Evolutionary conservation across 2,888 invertebrate genomes (phyloP).

Genomic region (Harpagoxenus sublaevis): DNA sequence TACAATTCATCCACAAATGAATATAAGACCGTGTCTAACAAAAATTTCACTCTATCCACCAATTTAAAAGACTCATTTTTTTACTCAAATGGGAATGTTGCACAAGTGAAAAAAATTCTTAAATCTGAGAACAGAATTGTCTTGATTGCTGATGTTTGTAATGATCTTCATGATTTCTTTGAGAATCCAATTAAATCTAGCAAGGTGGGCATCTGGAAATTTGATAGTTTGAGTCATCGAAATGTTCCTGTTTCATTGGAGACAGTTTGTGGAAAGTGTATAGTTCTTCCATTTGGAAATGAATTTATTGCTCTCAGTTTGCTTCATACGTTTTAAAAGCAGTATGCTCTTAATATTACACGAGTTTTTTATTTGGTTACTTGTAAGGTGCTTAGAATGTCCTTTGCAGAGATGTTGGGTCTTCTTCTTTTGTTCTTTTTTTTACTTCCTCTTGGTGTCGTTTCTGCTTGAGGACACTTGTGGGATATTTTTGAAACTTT

Average conservation of each 20-base stretch:
- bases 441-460: neutral
- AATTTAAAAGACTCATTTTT: neutral
- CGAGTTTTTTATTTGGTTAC: neutral
- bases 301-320: neutral
- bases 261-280: neutral
- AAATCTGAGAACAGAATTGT: neutral
- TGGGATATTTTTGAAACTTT: neutral
- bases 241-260: neutral
- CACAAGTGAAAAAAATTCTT: slow-evolving; percentile 7
- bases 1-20: neutral
- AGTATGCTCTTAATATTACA: neutral
- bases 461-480: neutral
- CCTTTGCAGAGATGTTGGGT: neutral
- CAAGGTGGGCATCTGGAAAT: neutral
- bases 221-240: neutral
- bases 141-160: neutral
- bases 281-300: neutral
- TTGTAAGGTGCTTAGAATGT: neutral
- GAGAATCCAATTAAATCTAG: neutral
- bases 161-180: neutral
- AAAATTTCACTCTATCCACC: neutral
- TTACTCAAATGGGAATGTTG: neutral
- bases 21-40: neutral
- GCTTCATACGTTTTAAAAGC: neutral
- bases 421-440: neutral